Percentiles rank a stretch among this genome's conserved stretches.
Evolutionary conservation across 2,113 vertebrate species (phyloP).

Genomic region (Centropus unirufus): DNA sequence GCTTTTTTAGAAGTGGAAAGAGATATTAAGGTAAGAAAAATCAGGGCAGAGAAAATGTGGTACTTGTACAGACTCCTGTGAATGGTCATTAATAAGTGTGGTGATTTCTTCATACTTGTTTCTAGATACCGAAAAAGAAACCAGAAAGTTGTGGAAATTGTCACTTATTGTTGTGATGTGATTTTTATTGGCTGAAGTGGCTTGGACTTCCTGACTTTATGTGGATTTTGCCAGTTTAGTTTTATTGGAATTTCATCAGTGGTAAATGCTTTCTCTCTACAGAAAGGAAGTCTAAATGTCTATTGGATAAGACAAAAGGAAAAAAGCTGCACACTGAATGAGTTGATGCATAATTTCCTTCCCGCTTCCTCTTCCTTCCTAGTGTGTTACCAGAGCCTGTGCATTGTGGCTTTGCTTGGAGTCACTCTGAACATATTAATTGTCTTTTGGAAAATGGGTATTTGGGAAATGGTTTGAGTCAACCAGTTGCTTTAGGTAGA

Average conservation of each 20-base stretch:
- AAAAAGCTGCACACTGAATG: no score
- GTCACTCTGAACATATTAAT: not conserved
- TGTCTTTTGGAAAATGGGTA: not conserved
- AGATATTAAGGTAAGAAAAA: not conserved
- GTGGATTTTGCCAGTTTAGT: not conserved
- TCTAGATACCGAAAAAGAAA: not conserved
- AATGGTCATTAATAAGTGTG: not conserved
- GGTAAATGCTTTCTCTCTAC: not conserved
- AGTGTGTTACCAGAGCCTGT: not conserved
- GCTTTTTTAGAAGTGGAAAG: not conserved
- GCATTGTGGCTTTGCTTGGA: not conserved
- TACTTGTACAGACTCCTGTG: not conserved
- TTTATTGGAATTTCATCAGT: not conserved
- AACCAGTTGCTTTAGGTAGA: not conserved
- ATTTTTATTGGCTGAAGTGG: not conserved
- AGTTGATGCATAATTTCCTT: not conserved
- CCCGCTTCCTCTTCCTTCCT: not conserved
- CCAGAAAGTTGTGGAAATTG: not conserved
- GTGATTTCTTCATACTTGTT: not conserved
- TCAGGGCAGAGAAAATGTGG: not conserved
- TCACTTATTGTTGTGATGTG: not conserved
- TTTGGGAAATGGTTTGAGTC: not conserved
- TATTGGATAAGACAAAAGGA: not conserved
- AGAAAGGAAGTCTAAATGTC: not conserved
- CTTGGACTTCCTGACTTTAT: not conserved